phyloP scores from a whole-genome alignment of 2,888 invertebrate species.

The Julus scandinavius region DNA sequence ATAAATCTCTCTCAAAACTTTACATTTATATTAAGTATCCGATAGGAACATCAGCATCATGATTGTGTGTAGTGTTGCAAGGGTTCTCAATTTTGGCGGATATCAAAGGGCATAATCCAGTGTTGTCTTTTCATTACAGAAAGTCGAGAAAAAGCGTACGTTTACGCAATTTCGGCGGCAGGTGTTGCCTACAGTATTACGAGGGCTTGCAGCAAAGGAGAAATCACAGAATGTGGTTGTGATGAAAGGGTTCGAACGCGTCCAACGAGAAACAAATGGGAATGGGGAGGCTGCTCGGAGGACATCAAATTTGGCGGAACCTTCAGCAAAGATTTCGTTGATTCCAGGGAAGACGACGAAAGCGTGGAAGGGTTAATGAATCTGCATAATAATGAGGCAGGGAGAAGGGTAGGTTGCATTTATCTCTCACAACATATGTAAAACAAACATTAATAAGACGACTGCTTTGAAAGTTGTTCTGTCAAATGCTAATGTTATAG shows the following conservation, averaged over 20 bases:
- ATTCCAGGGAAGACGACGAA: slow-evolving; percentile 79
- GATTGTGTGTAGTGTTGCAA: not conserved
- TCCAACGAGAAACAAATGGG: slow-evolving; percentile 74
- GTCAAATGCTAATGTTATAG: not conserved
- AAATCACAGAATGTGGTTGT: slow-evolving; percentile 88
- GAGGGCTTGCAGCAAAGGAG: slow-evolving; percentile 85
- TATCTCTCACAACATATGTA: not conserved
- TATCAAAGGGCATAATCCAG: not conserved
- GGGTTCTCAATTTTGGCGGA: not conserved
- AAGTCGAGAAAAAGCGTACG: slow-evolving; percentile 88
- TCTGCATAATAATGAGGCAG: slow-evolving; percentile 92
- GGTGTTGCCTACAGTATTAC: slow-evolving; percentile 90
- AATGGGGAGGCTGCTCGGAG: slow-evolving; percentile 96
- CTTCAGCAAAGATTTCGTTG: slow-evolving; percentile 87
- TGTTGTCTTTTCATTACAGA: slow-evolving; percentile 70
- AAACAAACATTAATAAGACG: not conserved
- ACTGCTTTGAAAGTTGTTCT: not conserved
- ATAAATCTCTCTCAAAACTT: too few relatives aligned
- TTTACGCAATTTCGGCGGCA: slow-evolving; percentile 88
- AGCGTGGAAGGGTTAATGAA: slow-evolving; percentile 85
- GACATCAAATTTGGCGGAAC: slow-evolving; percentile 85
- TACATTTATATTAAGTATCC: too few relatives aligned
- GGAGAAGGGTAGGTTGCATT: slow-evolving; percentile 76
- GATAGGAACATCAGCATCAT: too few relatives aligned
- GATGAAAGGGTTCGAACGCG: slow-evolving; percentile 79